These are phyloP conservation scores for Fopius arisanus DNA, from an alignment of 1,140 invertebrate species.

Conservation along the genomic window DNA sequence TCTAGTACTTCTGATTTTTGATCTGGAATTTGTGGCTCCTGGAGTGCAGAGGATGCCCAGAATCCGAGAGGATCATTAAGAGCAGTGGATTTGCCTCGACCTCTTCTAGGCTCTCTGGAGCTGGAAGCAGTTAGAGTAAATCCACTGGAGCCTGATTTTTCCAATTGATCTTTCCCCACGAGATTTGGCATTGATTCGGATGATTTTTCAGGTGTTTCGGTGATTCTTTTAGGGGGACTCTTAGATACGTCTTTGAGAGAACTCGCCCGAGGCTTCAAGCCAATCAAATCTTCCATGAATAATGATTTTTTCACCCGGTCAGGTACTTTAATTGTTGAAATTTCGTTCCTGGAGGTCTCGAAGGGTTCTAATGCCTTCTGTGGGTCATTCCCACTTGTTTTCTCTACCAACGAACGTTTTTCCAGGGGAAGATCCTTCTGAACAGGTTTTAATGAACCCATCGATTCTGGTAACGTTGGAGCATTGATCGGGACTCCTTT, in stretches of 20 bases:
- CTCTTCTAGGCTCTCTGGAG: constrained; percentile 46
- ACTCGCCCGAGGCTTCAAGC: constrained; percentile 32
- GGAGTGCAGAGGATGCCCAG: constrained; percentile 25
- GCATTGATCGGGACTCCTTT: neutral
- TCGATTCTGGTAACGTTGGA: neutral
- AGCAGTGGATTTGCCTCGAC: constrained; percentile 40
- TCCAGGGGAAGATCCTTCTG: neutral
- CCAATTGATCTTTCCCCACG: constrained; percentile 16
- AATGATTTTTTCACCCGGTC: constrained; percentile 41
- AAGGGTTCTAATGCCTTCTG: neutral
- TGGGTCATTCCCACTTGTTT: neutral
- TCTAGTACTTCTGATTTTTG: neutral
- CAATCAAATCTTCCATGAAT: constrained; percentile 52
- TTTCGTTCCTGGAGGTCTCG: neutral
- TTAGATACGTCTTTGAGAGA: constrained; percentile 24
- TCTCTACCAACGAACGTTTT: neutral
- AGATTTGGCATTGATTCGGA: constrained; percentile 26
- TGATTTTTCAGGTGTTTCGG: neutral
- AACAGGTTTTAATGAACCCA: neutral
- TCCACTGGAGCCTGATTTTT: constrained; percentile 27
- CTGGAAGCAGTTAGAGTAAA: constrained; percentile 32
- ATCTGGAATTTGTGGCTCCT: constrained; percentile 1
- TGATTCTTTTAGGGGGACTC: constrained; percentile 10
- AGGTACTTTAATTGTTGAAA: neutral
- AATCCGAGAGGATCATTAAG: constrained; percentile 52